Evolutionary conservation across 2,797 vertebrate genomes (phyloP), one percentile per base, ranked within the genome.

Genomic region (Eulemur albifrons): DNA sequence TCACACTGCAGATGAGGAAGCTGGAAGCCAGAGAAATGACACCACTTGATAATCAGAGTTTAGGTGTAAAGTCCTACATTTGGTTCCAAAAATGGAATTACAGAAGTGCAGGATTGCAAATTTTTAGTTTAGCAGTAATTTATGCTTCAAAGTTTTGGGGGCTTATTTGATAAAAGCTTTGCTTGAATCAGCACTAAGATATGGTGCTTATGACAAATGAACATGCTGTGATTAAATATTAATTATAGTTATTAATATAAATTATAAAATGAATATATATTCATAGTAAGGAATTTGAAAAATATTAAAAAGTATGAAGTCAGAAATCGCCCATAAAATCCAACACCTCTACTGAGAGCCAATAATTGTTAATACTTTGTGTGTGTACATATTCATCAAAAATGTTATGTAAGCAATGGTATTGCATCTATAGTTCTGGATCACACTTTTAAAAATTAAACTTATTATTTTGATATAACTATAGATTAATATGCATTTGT

Each of bases 231-330:
- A 88, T 88, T 85, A 94, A 95, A 90, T 14, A 45, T 40, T 90
- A 2, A 54, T 43, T 85, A 52, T 50, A 77, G 20, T 83, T 86
- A 45, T 43, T 80, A 94, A 84, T 79, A 52, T 43, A 84, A 94
- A 88, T 69, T 76, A 93, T n/a, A 86, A 77, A 72, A 82, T 88
- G 11, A 63, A 65, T 75, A 81, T 40, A 11, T 84, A 43, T 75
- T 65, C 54, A 69, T 13, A 73, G 63, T 90, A 96, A 65, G 11
- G 25, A 92, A 95, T 73, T 76, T 69, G 65, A 92, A 92, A 90
- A 90, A 61, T 84, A 72, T 84, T 84, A 75, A 88, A 45, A 80
- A 63, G 30, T 23, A 65, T 4, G 9, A 76, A 88, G 32, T 88
- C 72, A 85, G 89, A 90, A 88, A 67, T 45, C 21, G n/a, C 38